Evolutionary conservation across 2,888 invertebrate species (phyloP).

Genomic region (Synanthedon myopaeformis): DNA sequence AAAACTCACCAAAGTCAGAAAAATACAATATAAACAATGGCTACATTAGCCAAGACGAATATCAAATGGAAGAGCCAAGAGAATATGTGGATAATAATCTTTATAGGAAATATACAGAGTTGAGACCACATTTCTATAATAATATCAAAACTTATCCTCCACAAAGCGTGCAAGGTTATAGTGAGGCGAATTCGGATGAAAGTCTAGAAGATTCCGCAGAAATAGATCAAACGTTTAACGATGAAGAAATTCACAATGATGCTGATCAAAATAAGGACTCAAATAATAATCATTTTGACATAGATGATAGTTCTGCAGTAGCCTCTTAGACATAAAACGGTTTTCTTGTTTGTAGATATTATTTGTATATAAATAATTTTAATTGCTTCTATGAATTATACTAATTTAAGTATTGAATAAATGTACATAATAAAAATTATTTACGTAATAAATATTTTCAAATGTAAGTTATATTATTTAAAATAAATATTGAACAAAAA

Average conservation of each 20-base stretch:
- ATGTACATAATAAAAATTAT: too few species aligned
- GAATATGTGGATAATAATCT: constrained; percentile 17
- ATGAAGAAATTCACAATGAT: constrained; percentile 28
- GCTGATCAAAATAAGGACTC: constrained; percentile 26
- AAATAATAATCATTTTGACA: constrained; percentile 37
- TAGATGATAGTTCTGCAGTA: constrained; percentile 34
- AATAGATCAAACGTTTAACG: constrained; percentile 27
- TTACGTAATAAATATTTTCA: too few species aligned
- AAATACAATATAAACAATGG: constrained; percentile 10
- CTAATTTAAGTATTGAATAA: too few species aligned
- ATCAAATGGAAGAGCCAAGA: constrained; percentile 9
- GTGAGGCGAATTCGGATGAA: constrained; percentile 16
- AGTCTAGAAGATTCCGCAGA: constrained; percentile 24
- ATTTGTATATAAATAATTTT: too few species aligned
- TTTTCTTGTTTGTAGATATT: too few species aligned
- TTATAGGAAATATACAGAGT: constrained; percentile 26
- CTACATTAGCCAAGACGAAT: constrained; percentile 5
- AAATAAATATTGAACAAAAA: too few species aligned
- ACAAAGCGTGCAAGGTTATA: constrained; percentile 14
- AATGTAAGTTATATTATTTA: too few species aligned
- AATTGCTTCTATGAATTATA: too few species aligned
- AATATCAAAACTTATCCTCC: constrained; percentile 29
- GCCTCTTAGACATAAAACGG: constrained; percentile 22
- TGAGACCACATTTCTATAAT: constrained; percentile 28
- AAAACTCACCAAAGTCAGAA: constrained; percentile 4